Percentiles rank a stretch among this genome's conserved stretches.
Conservation (phyloP, 1,140 invertebrate genomes). For the Magallana ariakensis region DNA sequence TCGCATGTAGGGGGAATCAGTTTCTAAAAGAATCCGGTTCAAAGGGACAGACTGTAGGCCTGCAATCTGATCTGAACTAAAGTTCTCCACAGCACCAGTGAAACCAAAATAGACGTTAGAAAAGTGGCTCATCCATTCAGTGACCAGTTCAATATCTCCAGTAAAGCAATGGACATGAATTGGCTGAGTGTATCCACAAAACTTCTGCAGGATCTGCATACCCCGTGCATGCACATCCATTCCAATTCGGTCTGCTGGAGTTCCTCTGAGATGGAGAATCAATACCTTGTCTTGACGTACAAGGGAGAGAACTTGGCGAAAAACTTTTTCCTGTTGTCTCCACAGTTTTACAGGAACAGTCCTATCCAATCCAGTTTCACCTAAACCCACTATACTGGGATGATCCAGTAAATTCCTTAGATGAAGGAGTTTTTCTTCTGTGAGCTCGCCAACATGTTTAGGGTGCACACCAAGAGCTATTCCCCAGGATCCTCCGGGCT, state of each 20-base stretch:
- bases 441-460: background rate
- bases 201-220: background rate
- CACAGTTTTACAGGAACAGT: background rate
- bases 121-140: slow-evolving; percentile 10
- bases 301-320: background rate
- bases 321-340: slow-evolving; percentile 12
- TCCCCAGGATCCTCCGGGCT: background rate
- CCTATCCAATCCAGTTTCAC: background rate
- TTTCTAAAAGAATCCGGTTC: slow-evolving; percentile 19
- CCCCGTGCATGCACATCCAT: background rate
- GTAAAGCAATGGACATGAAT: slow-evolving; percentile 47
- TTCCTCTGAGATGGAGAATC: background rate
- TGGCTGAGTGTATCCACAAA: background rate
- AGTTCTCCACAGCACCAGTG: background rate
- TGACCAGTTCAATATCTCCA: background rate
- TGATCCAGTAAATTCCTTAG: background rate
- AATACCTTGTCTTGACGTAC: background rate
- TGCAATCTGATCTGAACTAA: background rate
- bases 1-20: slow-evolving; percentile 37
- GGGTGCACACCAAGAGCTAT: slow-evolving; percentile 23
- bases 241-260: background rate
- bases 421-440: background rate
- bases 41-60: background rate
- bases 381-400: background rate
- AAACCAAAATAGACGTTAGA: slow-evolving; percentile 37